Conservation (phyloP, 2,113 vertebrate genomes). For the Phylloscopus trochilus region DNA sequence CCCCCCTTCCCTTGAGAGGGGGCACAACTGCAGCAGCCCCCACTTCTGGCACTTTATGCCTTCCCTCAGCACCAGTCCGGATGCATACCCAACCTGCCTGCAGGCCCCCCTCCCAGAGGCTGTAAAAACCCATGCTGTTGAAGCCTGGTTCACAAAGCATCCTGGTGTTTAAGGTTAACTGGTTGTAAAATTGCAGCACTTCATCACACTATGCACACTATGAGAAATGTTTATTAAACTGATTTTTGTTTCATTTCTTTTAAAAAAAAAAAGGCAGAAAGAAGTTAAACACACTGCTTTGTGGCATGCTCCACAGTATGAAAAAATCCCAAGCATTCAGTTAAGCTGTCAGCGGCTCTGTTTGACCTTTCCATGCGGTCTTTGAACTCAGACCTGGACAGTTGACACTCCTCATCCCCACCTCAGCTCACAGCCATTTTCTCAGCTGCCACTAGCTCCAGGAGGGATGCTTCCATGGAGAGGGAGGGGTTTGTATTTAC, state of each 20-base stretch:
- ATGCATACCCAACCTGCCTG: background rate
- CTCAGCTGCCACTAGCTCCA: background rate
- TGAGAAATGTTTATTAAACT: conserved; percentile 68
- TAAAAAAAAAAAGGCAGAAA: conserved; percentile 44
- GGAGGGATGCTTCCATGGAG: background rate
- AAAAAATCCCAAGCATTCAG: conserved; percentile 63
- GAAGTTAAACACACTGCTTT: conserved; percentile 61
- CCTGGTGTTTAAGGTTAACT: conserved; percentile 43
- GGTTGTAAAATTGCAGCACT: conserved; percentile 39
- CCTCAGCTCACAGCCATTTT: background rate
- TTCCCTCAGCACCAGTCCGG: background rate
- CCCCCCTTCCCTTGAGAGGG: background rate
- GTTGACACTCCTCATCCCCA: background rate
- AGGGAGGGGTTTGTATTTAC: background rate
- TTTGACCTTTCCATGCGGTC: conserved; percentile 15
- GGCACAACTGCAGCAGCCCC: background rate
- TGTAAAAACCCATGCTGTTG: conserved; percentile 3
- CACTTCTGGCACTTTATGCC: background rate
- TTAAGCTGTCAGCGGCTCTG: conserved; percentile 55
- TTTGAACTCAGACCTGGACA: conserved; percentile 19
- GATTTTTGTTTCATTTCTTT: conserved; percentile 36
- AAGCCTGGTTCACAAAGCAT: conserved; percentile 53
- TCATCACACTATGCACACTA: conserved; percentile 59
- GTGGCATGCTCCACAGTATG: conserved; percentile 66
- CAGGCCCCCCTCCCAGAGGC: conserved; percentile 7